These are phyloP conservation scores for Brachionus angularis DNA, from an alignment of 1,140 invertebrate genomes.

Conservation along the genomic window DNA sequence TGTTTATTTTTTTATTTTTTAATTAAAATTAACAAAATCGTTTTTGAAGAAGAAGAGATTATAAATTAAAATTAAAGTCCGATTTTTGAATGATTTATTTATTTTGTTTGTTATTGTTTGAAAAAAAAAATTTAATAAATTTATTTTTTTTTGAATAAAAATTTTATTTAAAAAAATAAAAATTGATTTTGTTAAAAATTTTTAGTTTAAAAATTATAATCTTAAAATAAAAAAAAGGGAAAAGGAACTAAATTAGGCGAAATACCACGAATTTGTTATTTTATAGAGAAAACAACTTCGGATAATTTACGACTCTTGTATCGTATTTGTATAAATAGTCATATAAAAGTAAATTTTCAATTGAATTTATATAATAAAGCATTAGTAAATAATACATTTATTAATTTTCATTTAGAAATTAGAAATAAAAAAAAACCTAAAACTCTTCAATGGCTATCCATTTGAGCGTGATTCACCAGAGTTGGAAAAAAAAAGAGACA, in stretches of 20 bases:
- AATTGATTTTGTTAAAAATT: not conserved
- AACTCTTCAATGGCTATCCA: constrained; percentile 57
- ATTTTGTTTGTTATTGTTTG: no score
- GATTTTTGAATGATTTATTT: no score
- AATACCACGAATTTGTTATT: constrained; percentile 54
- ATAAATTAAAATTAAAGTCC: no score
- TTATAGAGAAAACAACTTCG: constrained; percentile 49
- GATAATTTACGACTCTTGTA: constrained; percentile 56
- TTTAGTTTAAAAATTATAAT: no score
- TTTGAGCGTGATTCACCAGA: constrained; percentile 54
- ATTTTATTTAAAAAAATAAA: not conserved
- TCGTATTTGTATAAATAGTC: constrained; percentile 51
- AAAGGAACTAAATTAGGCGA: constrained; percentile 55
- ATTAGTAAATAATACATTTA: not conserved
- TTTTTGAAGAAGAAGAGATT: no score
- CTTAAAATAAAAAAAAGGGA: constrained; percentile 54
- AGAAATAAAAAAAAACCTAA: constrained; percentile 56
- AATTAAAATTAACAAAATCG: not conserved
- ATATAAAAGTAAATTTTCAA: constrained; percentile 50
- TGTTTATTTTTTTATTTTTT: not conserved
- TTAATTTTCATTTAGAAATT: constrained; percentile 46
- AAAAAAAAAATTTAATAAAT: no score
- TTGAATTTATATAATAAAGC: not conserved
- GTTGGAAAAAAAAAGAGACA: constrained; percentile 51
- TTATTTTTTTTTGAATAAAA: no score